Base-by-base conservation (phyloP, 1,140 invertebrate genomes). In the Lordiphosa stackelbergi region DNA sequence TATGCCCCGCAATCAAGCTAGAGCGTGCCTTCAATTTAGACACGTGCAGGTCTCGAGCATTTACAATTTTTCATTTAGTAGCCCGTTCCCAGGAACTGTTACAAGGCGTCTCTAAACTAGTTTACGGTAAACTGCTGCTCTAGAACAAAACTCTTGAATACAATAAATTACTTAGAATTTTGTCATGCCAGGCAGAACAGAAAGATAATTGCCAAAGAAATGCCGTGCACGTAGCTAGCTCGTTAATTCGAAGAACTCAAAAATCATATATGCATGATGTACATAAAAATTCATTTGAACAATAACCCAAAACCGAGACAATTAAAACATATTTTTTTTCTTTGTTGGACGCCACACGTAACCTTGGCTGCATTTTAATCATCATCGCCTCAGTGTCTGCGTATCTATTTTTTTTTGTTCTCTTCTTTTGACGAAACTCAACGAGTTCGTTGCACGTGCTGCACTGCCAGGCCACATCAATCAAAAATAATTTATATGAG, bases 311-410 rank as follows among this genome's bases (percentile, higher is more conserved):
- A 53, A 24, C 65, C 43, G 55, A 79, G 74, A 79, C 74, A 79
- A 79, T 79, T 79, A 79, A 79, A 79, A 68, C 66, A 71, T 75
- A 59, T 68, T 65, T 59, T 38, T 63, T 42, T 38, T 66, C 10
- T 0, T 19, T 40, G 8, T 35, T 42, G 51, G 68, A 78, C 73
- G 73, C 74, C 74, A 69, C 53, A 69, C 64, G 74, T 78, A 78
- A 78, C 74, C 74, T 79, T 81, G 75, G 75, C 66, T 79, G 74
- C 74, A 79, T 79, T 79, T 81, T 79, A 79, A 79, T 79, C 70
- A 74, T 79, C 66, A 63, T 56, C 40, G 34, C 37, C 35, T 19
- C n/a, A 9, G 45, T 34, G 53, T 53, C 53, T 61, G 13, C 45
- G 47, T 28, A 51, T 42, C 35, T 31, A 4, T 1, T 19, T 28